Conservation (phyloP, 1,140 invertebrate species). For the Sitophilus oryzae region DNA sequence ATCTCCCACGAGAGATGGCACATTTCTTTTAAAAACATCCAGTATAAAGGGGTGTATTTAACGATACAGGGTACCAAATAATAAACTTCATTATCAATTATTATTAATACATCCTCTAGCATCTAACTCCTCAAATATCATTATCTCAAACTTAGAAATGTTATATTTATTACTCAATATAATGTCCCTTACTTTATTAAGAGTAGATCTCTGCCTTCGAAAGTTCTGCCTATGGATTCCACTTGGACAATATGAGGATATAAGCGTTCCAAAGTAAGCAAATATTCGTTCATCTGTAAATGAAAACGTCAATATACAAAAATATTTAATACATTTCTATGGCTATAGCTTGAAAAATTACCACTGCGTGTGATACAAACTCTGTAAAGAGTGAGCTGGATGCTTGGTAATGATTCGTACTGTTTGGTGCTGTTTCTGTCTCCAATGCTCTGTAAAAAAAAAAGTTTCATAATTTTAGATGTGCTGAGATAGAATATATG, state of each 20-base stretch:
- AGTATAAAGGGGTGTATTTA: too few species aligned
- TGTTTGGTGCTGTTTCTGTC: too few species aligned
- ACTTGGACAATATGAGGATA: conserved; percentile 46
- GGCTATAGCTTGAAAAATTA: too few species aligned
- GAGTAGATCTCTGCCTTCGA: conserved; percentile 49
- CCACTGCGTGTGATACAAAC: neutral
- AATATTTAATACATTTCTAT: neutral
- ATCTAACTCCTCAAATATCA: too few species aligned
- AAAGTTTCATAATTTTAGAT: conserved; percentile 1
- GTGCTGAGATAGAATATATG: too few species aligned
- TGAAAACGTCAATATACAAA: too few species aligned
- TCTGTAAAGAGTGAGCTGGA: neutral
- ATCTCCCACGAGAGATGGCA: too few species aligned
- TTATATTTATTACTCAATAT: neutral
- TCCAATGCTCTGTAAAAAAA: neutral
- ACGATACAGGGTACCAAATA: too few species aligned
- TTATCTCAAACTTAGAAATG: too few species aligned
- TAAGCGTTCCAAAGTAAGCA: conserved; percentile 41
- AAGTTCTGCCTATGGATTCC: conserved; percentile 51
- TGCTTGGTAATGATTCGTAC: neutral
- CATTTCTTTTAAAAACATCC: too few species aligned
- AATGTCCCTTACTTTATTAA: conserved; percentile 12
- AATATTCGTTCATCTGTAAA: conserved; percentile 45
- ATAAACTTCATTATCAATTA: too few species aligned
- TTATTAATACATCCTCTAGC: too few species aligned